Percentiles rank a stretch among this genome's conserved stretches.
phyloP scores from a whole-genome alignment of 2,797 vertebrate species.

The Cossypha caffra region DNA sequence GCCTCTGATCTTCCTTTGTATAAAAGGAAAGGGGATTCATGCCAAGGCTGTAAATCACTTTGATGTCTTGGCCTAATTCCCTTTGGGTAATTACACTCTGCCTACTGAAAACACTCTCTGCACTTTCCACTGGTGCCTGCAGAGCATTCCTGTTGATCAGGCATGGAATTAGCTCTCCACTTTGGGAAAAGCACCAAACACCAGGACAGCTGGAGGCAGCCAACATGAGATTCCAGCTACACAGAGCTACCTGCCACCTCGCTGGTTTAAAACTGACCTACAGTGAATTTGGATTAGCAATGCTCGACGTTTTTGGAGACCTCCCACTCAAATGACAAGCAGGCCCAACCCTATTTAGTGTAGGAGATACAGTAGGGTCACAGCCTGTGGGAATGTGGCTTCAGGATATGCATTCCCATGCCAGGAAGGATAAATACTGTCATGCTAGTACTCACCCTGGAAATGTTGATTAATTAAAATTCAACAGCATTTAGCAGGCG shows the following conservation, averaged over 20 bases:
- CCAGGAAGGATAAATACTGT: background rate
- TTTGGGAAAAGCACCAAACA: background rate
- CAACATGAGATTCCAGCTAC: background rate
- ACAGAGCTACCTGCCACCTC: background rate
- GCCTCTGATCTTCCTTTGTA: slow-evolving; percentile 43
- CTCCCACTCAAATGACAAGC: background rate
- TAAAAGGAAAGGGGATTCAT: slow-evolving; percentile 33
- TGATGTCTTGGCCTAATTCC: slow-evolving; percentile 59
- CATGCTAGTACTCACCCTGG: background rate
- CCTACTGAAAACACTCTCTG: slow-evolving; percentile 8
- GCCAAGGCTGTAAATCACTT: slow-evolving; percentile 53
- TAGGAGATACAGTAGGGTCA: background rate
- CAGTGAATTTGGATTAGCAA: background rate
- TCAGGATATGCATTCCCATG: background rate
- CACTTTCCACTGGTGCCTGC: background rate
- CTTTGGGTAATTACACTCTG: slow-evolving; percentile 41
- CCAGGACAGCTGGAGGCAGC: background rate
- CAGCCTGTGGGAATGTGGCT: background rate
- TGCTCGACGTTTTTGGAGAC: background rate
- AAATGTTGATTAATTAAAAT: background rate
- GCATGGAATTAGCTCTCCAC: background rate
- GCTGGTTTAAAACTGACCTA: background rate
- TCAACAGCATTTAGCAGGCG: background rate
- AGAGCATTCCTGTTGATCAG: background rate
- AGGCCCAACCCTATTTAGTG: background rate